Percentiles rank a stretch among this genome's conserved stretches.
These are phyloP conservation scores for Sebastes goodei DNA, from an alignment of 2,797 vertebrate genomes.

Conservation along the genomic window DNA sequence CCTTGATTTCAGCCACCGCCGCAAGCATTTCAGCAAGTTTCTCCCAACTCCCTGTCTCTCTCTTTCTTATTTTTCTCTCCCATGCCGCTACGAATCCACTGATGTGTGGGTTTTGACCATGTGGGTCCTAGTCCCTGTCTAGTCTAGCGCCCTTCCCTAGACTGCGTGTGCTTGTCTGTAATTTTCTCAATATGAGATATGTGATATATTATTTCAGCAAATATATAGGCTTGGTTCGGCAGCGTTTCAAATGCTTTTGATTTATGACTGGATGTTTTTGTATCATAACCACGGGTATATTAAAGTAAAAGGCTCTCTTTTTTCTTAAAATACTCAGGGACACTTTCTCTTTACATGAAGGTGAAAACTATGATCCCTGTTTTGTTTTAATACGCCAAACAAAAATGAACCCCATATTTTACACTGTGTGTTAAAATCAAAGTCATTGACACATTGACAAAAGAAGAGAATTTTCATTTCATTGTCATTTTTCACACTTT, in stretches of 20 bases:
- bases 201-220: constrained; percentile 76
- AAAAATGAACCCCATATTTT: neutral
- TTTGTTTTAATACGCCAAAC: neutral
- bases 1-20: constrained; percentile 38
- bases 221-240: constrained; percentile 58
- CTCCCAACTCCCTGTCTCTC: constrained; percentile 40
- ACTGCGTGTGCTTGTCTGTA: constrained; percentile 71
- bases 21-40: constrained; percentile 49
- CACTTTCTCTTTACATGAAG: neutral
- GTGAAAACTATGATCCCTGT: neutral
- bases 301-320: neutral
- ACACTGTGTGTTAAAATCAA: neutral
- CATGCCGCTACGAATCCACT: constrained; percentile 46
- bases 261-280: constrained; percentile 64
- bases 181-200: constrained; percentile 80
- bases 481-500: neutral
- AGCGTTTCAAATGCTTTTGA: constrained; percentile 51
- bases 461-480: neutral
- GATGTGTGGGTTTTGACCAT: constrained; percentile 70
- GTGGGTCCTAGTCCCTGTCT: constrained; percentile 73
- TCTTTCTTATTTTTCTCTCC: constrained; percentile 58
- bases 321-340: constrained; percentile 2
- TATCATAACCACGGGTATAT: constrained; percentile 31
- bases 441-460: neutral
- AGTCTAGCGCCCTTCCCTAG: constrained; percentile 60